A percentile compares a stretch with the other conserved stretches of the same genome.
Evolutionary conservation across 2,113 vertebrate species (phyloP).

Genomic region (Atractosteus spatula): DNA sequence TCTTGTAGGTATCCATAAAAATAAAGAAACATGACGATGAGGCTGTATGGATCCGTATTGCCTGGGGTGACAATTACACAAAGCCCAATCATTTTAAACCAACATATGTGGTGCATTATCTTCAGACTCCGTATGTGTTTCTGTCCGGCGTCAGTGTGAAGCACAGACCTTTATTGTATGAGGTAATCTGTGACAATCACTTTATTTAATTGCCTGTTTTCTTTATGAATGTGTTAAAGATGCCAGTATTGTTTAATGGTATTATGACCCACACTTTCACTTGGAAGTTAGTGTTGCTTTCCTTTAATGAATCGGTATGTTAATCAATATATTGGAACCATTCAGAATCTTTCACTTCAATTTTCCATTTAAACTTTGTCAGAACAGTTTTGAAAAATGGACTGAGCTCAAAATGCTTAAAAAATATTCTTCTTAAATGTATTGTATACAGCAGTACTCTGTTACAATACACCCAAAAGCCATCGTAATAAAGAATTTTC

Average conservation of each 20-base stretch:
- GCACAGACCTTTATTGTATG: constrained; percentile 68
- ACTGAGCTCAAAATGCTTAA: too few species aligned
- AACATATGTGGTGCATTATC: constrained; percentile 79
- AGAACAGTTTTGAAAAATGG: too few species aligned
- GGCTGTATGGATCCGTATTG: constrained; percentile 87
- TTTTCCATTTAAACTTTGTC: too few species aligned
- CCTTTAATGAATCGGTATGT: too few species aligned
- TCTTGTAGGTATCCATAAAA: constrained; percentile 76
- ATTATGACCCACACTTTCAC: neutral
- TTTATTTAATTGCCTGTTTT: neutral
- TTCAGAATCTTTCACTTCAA: too few species aligned
- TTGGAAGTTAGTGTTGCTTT: too few species aligned
- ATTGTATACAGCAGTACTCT: too few species aligned
- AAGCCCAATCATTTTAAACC: constrained; percentile 84
- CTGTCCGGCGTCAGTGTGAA: constrained; percentile 55
- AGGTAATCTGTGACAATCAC: constrained; percentile 61
- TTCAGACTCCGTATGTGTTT: constrained; percentile 84
- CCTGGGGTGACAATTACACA: constrained; percentile 78
- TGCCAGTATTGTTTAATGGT: neutral
- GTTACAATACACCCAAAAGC: too few species aligned
- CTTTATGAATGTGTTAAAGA: neutral
- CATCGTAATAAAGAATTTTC: too few species aligned
- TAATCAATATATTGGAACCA: too few species aligned
- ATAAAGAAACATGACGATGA: constrained; percentile 82
- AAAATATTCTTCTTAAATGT: too few species aligned